Evolutionary conservation across 2,888 invertebrate genomes (phyloP).

Genomic region (Itoplectis maculator): DNA sequence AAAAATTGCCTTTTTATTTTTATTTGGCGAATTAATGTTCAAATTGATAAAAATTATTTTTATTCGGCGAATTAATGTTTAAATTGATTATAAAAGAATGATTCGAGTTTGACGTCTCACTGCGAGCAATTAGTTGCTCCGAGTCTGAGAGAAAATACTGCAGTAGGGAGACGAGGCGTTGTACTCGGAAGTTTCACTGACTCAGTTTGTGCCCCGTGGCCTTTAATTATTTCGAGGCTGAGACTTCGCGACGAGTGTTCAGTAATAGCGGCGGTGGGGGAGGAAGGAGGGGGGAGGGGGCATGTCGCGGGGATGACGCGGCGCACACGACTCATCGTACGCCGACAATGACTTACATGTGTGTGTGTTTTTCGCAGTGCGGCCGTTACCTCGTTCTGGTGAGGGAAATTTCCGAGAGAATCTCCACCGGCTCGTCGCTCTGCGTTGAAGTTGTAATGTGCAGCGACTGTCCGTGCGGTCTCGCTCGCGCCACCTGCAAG

Average conservation of each 20-base stretch:
- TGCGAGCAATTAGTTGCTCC: not conserved
- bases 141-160: not conserved
- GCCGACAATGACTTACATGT: constrained; percentile 22
- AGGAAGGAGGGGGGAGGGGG: too few species aligned
- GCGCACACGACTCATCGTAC: constrained; percentile 20
- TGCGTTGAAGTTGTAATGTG: constrained; percentile 93
- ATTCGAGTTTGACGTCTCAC: not conserved
- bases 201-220: constrained; percentile 31
- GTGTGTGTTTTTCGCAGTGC: constrained; percentile 78
- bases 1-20: too few species aligned
- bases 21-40: too few species aligned
- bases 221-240: constrained; percentile 36
- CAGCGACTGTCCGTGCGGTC: constrained; percentile 88
- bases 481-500: constrained; percentile 80
- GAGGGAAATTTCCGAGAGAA: constrained; percentile 81
- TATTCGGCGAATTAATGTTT: too few species aligned
- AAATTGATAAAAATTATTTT: too few species aligned
- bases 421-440: constrained; percentile 83
- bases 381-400: constrained; percentile 81
- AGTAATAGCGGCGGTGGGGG: too few species aligned
- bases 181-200: constrained; percentile 39
- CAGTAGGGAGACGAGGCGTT: constrained; percentile 1
- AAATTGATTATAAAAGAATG: too few species aligned
- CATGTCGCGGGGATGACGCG: constrained; percentile 20
- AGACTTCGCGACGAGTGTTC: not conserved